Evolutionary conservation across 64 coral and sea anemone genomes (phyloP).

Genomic region (Stichodactyla mertensii): DNA sequence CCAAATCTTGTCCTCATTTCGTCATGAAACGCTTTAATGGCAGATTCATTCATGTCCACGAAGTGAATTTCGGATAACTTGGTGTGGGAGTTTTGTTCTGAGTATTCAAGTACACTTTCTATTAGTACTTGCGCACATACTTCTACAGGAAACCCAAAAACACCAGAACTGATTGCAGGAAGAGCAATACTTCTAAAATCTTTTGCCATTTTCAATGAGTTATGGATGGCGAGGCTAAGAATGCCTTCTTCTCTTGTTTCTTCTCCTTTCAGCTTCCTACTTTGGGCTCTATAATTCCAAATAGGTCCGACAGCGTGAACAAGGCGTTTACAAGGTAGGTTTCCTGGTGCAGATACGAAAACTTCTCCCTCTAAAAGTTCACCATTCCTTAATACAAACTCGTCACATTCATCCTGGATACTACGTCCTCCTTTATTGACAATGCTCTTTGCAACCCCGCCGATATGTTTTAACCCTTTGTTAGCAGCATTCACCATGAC

Average conservation of each 20-base stretch:
- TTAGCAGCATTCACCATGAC: slow-evolving; percentile 65
- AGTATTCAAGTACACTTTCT: slow-evolving; percentile 41
- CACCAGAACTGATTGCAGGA: slow-evolving; percentile 61
- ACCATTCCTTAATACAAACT: not conserved
- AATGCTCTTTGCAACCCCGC: slow-evolving; percentile 46
- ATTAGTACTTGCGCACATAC: slow-evolving; percentile 48
- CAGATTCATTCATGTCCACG: slow-evolving; percentile 43
- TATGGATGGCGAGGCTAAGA: slow-evolving; percentile 10
- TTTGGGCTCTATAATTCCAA: slow-evolving; percentile 19
- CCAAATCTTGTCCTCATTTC: slow-evolving; percentile 62
- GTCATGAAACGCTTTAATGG: slow-evolving; percentile 25
- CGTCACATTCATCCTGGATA: slow-evolving; percentile 59
- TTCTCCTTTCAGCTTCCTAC: not conserved
- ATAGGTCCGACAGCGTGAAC: slow-evolving; percentile 55
- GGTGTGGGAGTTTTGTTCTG: not conserved
- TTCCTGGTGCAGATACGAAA: slow-evolving; percentile 23
- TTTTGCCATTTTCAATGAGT: slow-evolving; percentile 35
- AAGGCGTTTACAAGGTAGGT: slow-evolving; percentile 42
- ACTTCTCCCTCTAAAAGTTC: slow-evolving; percentile 24
- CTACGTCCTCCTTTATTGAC: slow-evolving; percentile 25
- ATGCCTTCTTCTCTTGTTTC: not conserved
- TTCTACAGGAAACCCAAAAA: slow-evolving; percentile 50
- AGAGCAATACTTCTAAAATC: slow-evolving; percentile 40
- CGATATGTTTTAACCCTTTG: slow-evolving; percentile 13
- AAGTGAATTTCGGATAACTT: slow-evolving; percentile 64